Conservation (phyloP, 1,140 invertebrate species). For the Aradophagus sp. region DNA sequence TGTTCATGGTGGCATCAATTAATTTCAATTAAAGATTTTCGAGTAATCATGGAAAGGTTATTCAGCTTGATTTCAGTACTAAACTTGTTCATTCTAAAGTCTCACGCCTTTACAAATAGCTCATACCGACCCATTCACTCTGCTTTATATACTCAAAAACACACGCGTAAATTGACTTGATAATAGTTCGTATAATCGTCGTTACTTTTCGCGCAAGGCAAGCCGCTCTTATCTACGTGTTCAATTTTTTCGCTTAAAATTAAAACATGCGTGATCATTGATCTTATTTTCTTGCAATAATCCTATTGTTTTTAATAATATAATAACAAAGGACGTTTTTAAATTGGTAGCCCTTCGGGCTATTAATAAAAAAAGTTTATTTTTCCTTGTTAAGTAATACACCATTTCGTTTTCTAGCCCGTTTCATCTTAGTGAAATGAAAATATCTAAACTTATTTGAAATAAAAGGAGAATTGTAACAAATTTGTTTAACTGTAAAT, state of each 20-base stretch:
- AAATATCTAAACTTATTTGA: no score
- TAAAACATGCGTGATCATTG: not conserved
- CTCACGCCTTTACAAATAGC: slow-evolving; percentile 23
- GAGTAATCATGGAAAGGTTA: slow-evolving; percentile 7
- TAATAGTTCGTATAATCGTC: slow-evolving; percentile 39
- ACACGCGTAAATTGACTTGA: slow-evolving; percentile 43
- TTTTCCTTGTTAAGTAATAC: no score
- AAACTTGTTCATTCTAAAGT: slow-evolving; percentile 9
- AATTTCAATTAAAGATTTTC: not conserved
- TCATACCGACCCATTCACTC: slow-evolving; percentile 15
- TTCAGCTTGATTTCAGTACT: slow-evolving; percentile 13
- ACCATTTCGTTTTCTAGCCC: no score
- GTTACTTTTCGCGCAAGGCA: slow-evolving; percentile 10
- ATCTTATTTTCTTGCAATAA: no score
- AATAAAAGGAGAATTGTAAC: no score
- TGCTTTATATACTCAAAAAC: slow-evolving; percentile 14
- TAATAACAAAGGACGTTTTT: no score
- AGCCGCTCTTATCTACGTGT: slow-evolving; percentile 15
- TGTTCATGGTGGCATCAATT: no score
- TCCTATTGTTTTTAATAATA: no score
- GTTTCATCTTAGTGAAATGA: no score
- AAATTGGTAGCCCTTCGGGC: no score
- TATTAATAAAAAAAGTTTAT: no score
- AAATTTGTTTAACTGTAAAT: no score
- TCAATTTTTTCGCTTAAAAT: slow-evolving; percentile 20